Evolutionary conservation across 1,140 invertebrate species (phyloP).

Genomic region (Drosophila santomea): DNA sequence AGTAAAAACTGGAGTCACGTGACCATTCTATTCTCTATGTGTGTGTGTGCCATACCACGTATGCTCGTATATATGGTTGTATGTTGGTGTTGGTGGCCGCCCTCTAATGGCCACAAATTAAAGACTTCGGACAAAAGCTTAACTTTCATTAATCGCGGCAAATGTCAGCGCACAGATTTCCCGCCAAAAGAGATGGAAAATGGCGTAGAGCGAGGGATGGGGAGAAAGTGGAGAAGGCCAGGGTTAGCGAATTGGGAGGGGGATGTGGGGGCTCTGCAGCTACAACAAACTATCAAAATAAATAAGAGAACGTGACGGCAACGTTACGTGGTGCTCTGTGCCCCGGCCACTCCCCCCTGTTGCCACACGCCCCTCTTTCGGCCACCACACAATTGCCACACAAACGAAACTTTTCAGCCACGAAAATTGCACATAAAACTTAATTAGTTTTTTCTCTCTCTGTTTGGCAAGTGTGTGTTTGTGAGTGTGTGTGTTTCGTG

Average conservation of each 20-base stretch:
- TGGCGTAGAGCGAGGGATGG: background rate
- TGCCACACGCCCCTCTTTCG: background rate
- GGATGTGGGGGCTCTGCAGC: background rate
- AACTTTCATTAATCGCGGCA: slow-evolving; percentile 73
- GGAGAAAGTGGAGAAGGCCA: background rate
- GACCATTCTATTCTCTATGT: background rate
- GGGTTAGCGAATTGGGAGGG: background rate
- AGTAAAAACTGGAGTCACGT: too few species aligned
- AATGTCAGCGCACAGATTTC: slow-evolving; percentile 73
- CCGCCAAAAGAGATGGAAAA: slow-evolving; percentile 17
- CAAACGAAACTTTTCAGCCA: slow-evolving; percentile 78
- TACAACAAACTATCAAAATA: slow-evolving; percentile 65
- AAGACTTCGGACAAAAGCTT: slow-evolving; percentile 52
- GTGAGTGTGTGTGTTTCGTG: slow-evolving; percentile 51
- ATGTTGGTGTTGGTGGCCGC: background rate
- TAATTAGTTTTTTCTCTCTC: slow-evolving; percentile 77
- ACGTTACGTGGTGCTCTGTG: slow-evolving; percentile 55
- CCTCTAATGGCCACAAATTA: slow-evolving; percentile 67
- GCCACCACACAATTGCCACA: slow-evolving; percentile 49
- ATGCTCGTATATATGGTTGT: background rate
- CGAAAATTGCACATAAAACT: slow-evolving; percentile 83
- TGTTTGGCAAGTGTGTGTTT: slow-evolving; percentile 22
- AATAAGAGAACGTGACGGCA: slow-evolving; percentile 68
- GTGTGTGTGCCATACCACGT: background rate
- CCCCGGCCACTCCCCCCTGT: background rate